phyloP scores from a whole-genome alignment of 2,797 vertebrate species.

The Fringilla coelebs region DNA sequence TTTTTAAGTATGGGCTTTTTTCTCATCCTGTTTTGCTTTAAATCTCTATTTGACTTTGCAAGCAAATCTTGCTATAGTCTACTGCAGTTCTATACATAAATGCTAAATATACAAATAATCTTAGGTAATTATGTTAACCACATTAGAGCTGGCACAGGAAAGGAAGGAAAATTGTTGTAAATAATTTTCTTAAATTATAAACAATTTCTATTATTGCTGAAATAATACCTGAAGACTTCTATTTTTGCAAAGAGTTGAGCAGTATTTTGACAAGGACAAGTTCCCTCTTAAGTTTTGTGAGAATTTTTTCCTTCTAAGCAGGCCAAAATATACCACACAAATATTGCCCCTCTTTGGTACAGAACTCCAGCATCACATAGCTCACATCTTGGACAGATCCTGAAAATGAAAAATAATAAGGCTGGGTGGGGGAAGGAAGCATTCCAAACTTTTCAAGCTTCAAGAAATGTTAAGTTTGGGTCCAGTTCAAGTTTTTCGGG shows the following conservation, averaged over 20 bases:
- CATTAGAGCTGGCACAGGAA: neutral
- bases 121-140: neutral
- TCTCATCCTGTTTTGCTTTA: neutral
- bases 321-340: neutral
- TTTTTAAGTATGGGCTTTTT: neutral
- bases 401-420: slow-evolving; percentile 36
- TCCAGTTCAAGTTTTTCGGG: slow-evolving; percentile 35
- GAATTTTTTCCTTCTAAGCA: neutral
- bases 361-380: neutral
- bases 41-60: neutral
- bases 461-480: slow-evolving; percentile 59
- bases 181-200: neutral
- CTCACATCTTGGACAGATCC: neutral
- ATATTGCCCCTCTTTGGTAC: neutral
- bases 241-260: neutral
- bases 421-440: neutral
- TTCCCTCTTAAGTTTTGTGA: neutral
- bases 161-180: neutral
- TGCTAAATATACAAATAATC: neutral
- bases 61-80: neutral
- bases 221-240: neutral
- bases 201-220: neutral
- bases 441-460: slow-evolving; percentile 44
- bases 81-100: neutral
- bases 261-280: neutral